These are phyloP conservation scores for Eidolon dupreanum DNA, from an alignment of 2,797 vertebrate genomes.

Conservation along the genomic window DNA sequence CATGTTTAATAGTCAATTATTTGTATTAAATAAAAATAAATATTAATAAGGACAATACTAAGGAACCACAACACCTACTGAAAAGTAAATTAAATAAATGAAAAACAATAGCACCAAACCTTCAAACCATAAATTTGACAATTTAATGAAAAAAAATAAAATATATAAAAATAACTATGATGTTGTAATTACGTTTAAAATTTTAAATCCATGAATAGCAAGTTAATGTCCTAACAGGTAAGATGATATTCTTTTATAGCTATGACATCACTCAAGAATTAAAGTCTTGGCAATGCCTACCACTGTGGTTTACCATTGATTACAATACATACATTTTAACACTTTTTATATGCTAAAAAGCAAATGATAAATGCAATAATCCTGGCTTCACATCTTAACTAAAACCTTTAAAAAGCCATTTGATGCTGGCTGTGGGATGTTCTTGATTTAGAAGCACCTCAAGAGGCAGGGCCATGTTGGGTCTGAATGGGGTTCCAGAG, in stretches of 20 bases:
- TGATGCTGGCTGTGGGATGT: background rate
- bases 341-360: background rate
- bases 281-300: slow-evolving; percentile 5
- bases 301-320: background rate
- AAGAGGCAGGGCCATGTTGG: background rate
- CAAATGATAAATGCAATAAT: background rate
- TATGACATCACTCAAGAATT: slow-evolving; percentile 26
- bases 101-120: slow-evolving; percentile 20
- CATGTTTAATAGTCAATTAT: slow-evolving; percentile 39
- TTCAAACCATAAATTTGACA: slow-evolving; percentile 44
- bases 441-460: slow-evolving; percentile 33
- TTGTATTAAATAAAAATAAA: slow-evolving; percentile 33
- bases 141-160: slow-evolving; percentile 43
- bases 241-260: slow-evolving; percentile 13
- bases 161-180: background rate
- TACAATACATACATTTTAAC: background rate
- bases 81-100: slow-evolving; percentile 4
- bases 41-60: slow-evolving; percentile 4
- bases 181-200: slow-evolving; percentile 22
- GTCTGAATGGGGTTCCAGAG: slow-evolving; percentile 22
- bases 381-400: background rate
- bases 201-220: slow-evolving; percentile 26
- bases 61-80: background rate
- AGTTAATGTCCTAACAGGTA: background rate
- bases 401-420: background rate